These are phyloP conservation scores for Synanthedon tipuliformis DNA, from an alignment of 2,888 invertebrate species.

Conservation along the genomic window DNA sequence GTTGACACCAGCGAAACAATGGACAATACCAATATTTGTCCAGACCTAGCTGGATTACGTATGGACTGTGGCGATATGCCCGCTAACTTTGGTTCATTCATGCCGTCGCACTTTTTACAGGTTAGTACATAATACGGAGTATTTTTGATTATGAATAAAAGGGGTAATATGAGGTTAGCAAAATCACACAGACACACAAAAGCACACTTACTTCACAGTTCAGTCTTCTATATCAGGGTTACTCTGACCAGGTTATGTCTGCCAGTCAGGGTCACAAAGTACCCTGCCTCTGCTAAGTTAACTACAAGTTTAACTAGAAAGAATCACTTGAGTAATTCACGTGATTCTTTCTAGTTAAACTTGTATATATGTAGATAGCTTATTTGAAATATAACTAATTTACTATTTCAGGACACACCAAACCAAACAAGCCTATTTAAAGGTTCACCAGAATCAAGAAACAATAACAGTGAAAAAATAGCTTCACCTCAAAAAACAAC, in stretches of 20 bases:
- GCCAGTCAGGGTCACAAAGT: too few relatives aligned
- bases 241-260: too few relatives aligned
- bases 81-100: conserved; percentile 47
- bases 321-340: too few relatives aligned
- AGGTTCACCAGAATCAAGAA: conserved; percentile 25
- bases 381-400: background rate
- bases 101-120: conserved; percentile 65
- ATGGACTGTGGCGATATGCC: conserved; percentile 42
- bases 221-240: too few relatives aligned
- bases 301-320: too few relatives aligned
- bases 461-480: conserved; percentile 6
- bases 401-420: conserved; percentile 28
- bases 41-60: conserved; percentile 49
- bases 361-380: too few relatives aligned
- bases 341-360: too few relatives aligned
- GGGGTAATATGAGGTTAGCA: too few relatives aligned
- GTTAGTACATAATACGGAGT: conserved; percentile 14
- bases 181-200: too few relatives aligned
- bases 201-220: too few relatives aligned
- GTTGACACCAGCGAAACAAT: conserved; percentile 16
- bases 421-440: conserved; percentile 22
- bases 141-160: too few relatives aligned
- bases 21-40: conserved; percentile 22
- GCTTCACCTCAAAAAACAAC: conserved; percentile 12
- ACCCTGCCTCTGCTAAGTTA: too few relatives aligned